phyloP scores from a whole-genome alignment of 2,888 invertebrate species.

The Eristalinus sepulchralis region DNA sequence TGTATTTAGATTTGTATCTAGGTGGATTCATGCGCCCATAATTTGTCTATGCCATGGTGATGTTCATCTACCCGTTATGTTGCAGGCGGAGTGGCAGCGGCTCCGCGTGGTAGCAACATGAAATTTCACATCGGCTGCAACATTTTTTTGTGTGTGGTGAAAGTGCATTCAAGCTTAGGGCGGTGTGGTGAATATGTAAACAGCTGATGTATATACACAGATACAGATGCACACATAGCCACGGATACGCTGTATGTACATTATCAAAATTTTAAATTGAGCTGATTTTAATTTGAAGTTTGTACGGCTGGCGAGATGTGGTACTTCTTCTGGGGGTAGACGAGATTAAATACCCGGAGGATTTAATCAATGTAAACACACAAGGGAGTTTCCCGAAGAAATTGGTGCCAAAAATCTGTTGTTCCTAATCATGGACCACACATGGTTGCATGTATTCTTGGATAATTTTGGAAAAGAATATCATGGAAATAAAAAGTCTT shows the following conservation, averaged over 20 bases:
- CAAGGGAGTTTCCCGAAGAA: background rate
- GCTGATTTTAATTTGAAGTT: background rate
- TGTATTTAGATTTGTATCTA: constrained; percentile 25
- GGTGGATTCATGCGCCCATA: constrained; percentile 24
- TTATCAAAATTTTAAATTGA: background rate
- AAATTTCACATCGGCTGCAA: constrained; percentile 17
- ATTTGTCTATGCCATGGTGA: constrained; percentile 44
- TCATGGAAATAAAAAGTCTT: no score
- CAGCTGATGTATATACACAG: constrained; percentile 16
- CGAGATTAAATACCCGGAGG: background rate
- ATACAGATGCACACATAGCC: background rate
- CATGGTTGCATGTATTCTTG: background rate
- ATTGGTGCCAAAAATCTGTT: background rate
- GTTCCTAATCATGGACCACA: background rate
- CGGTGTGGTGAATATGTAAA: constrained; percentile 38
- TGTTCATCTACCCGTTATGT: constrained; percentile 24
- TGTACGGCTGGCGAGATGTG: background rate
- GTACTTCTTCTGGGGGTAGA: background rate
- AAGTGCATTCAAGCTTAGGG: constrained; percentile 29
- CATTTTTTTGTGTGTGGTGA: constrained; percentile 10
- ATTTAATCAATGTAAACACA: background rate
- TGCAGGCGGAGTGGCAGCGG: constrained; percentile 1
- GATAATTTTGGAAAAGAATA: background rate
- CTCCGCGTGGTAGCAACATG: constrained; percentile 12
- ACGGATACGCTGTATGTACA: background rate